Evolutionary conservation across 2,888 invertebrate genomes (phyloP).

Genomic region (Erebia palarica): DNA sequence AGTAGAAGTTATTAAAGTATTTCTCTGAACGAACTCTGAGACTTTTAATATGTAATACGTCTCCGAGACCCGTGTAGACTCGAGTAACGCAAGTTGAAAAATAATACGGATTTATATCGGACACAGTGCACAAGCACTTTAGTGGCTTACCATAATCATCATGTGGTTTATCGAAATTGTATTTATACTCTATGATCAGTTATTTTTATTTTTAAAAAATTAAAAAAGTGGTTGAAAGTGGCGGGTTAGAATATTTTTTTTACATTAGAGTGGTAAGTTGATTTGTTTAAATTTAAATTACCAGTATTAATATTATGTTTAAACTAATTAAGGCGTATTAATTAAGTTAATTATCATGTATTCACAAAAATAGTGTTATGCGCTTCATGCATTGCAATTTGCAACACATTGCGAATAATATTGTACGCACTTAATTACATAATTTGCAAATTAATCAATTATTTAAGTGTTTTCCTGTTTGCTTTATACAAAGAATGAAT

Average conservation of each 20-base stretch:
- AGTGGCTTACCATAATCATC: not conserved
- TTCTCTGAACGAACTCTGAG: too few species aligned
- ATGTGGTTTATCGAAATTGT: not conserved
- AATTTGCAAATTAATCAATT: constrained; percentile 9
- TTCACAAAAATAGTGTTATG: not conserved
- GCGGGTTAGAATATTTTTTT: constrained; percentile 26
- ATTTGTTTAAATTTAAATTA: not conserved
- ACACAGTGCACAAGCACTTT: not conserved
- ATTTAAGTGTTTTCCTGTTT: not conserved
- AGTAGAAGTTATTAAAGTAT: too few species aligned
- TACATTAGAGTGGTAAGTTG: constrained; percentile 11
- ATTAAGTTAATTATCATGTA: not conserved
- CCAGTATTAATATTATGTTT: not conserved
- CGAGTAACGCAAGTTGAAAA: too few species aligned
- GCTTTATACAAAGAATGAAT: not conserved
- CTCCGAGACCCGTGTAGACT: too few species aligned
- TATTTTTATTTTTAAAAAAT: constrained; percentile 7
- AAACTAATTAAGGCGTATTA: not conserved
- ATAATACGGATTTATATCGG: not conserved
- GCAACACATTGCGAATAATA: constrained; percentile 11
- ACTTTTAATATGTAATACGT: too few species aligned
- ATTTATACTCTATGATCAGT: not conserved
- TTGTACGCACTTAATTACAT: constrained; percentile 25
- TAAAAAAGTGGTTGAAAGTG: constrained; percentile 17
- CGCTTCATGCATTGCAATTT: constrained; percentile 14